Evolutionary conservation across 2,113 vertebrate genomes (phyloP).

Genomic region (Girardinichthys multiradiatus): DNA sequence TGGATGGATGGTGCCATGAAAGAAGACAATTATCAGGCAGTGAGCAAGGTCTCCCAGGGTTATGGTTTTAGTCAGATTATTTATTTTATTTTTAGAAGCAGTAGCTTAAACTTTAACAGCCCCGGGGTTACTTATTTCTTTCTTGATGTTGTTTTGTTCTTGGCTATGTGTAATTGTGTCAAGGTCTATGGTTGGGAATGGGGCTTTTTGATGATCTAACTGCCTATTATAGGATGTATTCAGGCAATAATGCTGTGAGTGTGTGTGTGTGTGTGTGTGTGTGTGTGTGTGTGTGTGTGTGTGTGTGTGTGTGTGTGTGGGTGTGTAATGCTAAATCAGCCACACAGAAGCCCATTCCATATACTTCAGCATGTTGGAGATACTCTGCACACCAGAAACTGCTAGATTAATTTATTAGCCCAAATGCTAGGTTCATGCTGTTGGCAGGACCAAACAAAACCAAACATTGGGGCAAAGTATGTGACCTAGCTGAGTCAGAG

Average conservation of each 20-base stretch:
- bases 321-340: slow-evolving; percentile 54
- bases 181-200: slow-evolving; percentile 59
- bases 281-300: no score
- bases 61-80: slow-evolving; percentile 82
- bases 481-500: background rate
- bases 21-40: slow-evolving; percentile 83
- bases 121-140: slow-evolving; percentile 66
- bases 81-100: slow-evolving; percentile 84
- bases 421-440: background rate
- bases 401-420: background rate
- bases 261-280: background rate
- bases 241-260: slow-evolving; percentile 61
- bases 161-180: slow-evolving; percentile 57
- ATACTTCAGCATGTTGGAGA: slow-evolving; percentile 53
- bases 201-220: slow-evolving; percentile 78
- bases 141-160: slow-evolving; percentile 12
- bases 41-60: slow-evolving; percentile 80
- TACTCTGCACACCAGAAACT: slow-evolving; percentile 15
- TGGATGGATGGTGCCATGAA: slow-evolving; percentile 82
- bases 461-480: background rate
- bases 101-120: slow-evolving; percentile 82
- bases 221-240: slow-evolving; percentile 80
- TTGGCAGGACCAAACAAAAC: no score
- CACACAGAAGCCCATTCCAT: slow-evolving; percentile 36
- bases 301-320: slow-evolving; percentile 11